phyloP scores from a whole-genome alignment of 2,113 vertebrate genomes.

The Leucopsar rothschildi region DNA sequence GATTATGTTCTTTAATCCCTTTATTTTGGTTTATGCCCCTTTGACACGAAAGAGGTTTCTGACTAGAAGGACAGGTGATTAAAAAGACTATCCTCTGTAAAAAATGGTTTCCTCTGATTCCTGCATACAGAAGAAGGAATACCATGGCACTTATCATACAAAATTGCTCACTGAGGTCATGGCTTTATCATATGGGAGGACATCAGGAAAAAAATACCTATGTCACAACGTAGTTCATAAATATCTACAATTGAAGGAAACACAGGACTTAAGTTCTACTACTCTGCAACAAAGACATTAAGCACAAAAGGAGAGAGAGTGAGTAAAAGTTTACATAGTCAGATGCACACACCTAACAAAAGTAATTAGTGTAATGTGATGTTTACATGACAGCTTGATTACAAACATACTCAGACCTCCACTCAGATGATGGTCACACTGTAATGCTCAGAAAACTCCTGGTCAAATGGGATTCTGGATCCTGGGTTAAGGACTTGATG shows the following conservation, averaged over 20 bases:
- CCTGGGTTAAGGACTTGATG: background rate
- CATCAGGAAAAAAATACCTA: background rate
- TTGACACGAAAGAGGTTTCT: background rate
- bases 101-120: background rate
- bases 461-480: background rate
- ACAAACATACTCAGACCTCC: background rate
- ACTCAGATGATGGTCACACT: background rate
- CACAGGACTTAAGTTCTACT: background rate
- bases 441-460: background rate
- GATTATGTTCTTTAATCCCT: background rate
- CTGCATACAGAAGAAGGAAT: background rate
- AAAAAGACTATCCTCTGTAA: background rate
- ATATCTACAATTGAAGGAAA: background rate
- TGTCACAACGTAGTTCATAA: background rate
- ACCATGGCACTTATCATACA: background rate
- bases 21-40: background rate
- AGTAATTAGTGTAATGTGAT: background rate
- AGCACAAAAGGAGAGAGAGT: background rate
- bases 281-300: background rate
- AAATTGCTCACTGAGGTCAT: background rate
- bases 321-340: background rate
- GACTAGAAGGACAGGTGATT: background rate
- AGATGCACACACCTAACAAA: background rate
- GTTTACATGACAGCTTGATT: fast-evolving
- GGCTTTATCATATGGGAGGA: background rate